Evolutionary conservation across 2,797 vertebrate genomes (phyloP), one percentile per base, ranked within the genome.

Genomic region (Gallirallus australis): DNA sequence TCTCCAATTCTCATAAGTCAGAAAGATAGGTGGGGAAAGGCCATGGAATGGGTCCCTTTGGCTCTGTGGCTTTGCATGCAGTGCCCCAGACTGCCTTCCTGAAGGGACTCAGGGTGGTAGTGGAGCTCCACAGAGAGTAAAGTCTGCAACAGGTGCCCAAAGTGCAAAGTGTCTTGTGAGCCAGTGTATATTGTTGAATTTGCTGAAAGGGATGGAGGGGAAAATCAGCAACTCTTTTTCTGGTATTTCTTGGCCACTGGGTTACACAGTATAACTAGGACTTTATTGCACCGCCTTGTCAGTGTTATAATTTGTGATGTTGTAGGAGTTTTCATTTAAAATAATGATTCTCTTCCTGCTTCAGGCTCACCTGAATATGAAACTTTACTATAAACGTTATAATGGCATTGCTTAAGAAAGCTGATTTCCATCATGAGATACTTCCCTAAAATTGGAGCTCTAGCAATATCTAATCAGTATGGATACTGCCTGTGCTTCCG

Each of bases 11-110:
- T 30, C 15, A 7, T 20, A 15, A 28, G 14, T 40, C 6, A 9
- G 59, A 61, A 28, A 2, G 14, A 12, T 5, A 25, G 30, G 17
- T 17, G 61, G 40, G 45, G 57, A 56, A 70, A 69, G 24, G n/a
- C 19, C 21, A 7, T 9, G n/a, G 20, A 39, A 37, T 9, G 21
- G 31, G n/a, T 42, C 9, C 17, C 2, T 0, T 3, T 37, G 42
- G 19, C 37, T 48, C 25, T 18, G 30, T 35, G 75, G 37, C 19
- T 71, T 56, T 52, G 35, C 16, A 31, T 12, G 31, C 28, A 5
- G n/a, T 5, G 30, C 16, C 70, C 48, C 27, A 11, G 8, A 0
- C 10, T 48, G 39, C 33, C 25, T 48, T 69, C 39, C 68, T 24
- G 5, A 23, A 30, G 21, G 21, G 33, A 11, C 13, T 6, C 2